These are phyloP conservation scores for Cyclophora albipunctata DNA, from an alignment of 2,888 invertebrate species.

Conservation along the genomic window DNA sequence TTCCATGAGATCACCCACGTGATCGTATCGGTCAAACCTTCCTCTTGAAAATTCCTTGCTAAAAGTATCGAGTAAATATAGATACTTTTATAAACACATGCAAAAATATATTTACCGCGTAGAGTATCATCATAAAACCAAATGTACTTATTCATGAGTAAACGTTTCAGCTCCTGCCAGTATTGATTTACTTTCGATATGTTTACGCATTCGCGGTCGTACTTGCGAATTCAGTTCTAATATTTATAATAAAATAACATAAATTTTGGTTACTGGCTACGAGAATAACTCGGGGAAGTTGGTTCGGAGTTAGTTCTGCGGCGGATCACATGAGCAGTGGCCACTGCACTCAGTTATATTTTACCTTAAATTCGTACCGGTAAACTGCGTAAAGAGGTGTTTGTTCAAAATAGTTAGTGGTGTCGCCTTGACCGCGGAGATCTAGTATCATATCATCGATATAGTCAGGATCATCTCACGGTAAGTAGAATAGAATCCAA, in stretches of 20 bases:
- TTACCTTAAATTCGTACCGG: neutral
- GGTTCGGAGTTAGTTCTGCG: slow-evolving; percentile 27
- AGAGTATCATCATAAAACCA: slow-evolving; percentile 61
- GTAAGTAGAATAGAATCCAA: slow-evolving; percentile 24
- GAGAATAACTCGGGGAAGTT: slow-evolving; percentile 31
- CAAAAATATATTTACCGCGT: slow-evolving; percentile 46
- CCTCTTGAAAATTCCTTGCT: no score
- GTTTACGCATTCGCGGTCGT: slow-evolving; percentile 59
- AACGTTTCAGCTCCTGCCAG: slow-evolving; percentile 35
- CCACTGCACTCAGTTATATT: neutral
- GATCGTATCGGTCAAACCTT: no score
- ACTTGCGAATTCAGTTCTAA: slow-evolving; percentile 47
- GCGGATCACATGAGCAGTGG: neutral
- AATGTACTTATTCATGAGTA: slow-evolving; percentile 33
- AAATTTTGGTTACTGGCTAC: slow-evolving; percentile 33
- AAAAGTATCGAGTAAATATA: slow-evolving; percentile 4
- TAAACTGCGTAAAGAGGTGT: neutral
- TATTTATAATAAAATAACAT: slow-evolving; percentile 45
- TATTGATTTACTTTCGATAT: slow-evolving; percentile 63
- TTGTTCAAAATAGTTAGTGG: neutral
- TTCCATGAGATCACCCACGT: no score
- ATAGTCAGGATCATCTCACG: slow-evolving; percentile 24
- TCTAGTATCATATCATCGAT: slow-evolving; percentile 20
- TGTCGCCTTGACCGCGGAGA: slow-evolving; percentile 22
- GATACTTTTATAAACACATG: slow-evolving; percentile 19